Conservation (phyloP, 1,140 invertebrate genomes). For the Bombyx mori region DNA sequence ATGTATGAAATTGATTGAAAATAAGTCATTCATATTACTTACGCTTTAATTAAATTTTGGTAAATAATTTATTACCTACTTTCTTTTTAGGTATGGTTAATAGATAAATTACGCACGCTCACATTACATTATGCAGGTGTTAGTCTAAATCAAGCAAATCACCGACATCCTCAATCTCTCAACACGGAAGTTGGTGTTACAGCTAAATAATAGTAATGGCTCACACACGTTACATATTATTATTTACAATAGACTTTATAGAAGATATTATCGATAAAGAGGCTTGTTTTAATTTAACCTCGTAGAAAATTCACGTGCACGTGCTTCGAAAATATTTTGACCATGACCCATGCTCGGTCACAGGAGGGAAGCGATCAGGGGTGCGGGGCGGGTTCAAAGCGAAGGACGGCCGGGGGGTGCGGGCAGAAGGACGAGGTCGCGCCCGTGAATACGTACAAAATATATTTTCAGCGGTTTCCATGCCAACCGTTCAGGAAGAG, state of each 20-base stretch:
- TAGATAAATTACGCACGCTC: neutral
- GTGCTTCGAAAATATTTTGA: conserved; percentile 33
- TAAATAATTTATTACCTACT: too few relatives aligned
- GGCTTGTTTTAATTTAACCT: conserved; percentile 4
- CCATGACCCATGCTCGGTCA: conserved; percentile 57
- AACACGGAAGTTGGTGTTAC: too few relatives aligned
- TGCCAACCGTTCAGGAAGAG: conserved; percentile 18
- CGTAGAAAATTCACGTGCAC: conserved; percentile 22
- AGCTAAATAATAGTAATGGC: too few relatives aligned
- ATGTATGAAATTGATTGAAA: neutral
- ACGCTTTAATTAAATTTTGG: too few relatives aligned
- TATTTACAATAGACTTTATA: too few relatives aligned
- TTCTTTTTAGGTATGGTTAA: too few relatives aligned
- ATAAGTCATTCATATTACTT: too few relatives aligned
- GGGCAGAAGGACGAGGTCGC: conserved; percentile 5
- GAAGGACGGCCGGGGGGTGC: conserved; percentile 15
- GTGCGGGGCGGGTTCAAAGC: conserved; percentile 22
- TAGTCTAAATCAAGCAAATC: neutral
- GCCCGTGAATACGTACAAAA: conserved; percentile 18
- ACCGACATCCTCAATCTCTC: too few relatives aligned
- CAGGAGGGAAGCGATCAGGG: conserved; percentile 26
- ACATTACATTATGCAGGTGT: neutral
- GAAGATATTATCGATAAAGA: too few relatives aligned
- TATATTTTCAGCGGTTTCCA: conserved; percentile 25
- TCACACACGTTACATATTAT: too few relatives aligned